Percentiles rank a stretch among this genome's conserved stretches.
These are phyloP conservation scores for Vanacampus margaritifer DNA, from an alignment of 2,113 vertebrate species.

Conservation along the genomic window DNA sequence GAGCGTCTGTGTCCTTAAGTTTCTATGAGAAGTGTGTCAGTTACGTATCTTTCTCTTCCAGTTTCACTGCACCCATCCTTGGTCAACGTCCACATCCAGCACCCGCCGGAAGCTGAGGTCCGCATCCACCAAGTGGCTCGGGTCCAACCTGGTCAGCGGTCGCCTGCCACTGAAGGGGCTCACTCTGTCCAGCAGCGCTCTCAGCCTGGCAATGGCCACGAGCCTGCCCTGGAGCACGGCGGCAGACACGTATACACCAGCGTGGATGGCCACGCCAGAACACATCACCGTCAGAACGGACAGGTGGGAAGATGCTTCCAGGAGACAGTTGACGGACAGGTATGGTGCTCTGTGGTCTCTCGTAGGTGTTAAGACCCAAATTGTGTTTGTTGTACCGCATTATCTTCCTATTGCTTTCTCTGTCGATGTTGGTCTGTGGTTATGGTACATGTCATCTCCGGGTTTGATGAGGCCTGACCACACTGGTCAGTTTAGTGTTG, in stretches of 20 bases:
- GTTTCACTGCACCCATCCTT: conserved; percentile 73
- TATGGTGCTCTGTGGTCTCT: conserved; percentile 42
- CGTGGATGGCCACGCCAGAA: conserved; percentile 33
- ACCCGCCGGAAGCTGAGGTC: conserved; percentile 72
- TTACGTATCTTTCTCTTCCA: conserved; percentile 29
- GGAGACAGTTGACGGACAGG: conserved; percentile 84
- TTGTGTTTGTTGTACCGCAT: conserved; percentile 18
- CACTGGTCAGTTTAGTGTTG: conserved; percentile 38
- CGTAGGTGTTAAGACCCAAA: conserved; percentile 14
- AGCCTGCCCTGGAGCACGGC: conserved; percentile 37
- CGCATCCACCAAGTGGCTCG: conserved; percentile 76
- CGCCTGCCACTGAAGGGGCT: conserved; percentile 64
- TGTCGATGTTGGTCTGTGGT: conserved; percentile 26
- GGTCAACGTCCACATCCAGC: conserved; percentile 78
- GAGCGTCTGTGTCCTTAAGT: too few species aligned
- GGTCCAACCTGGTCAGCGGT: conserved; percentile 65
- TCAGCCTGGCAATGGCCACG: conserved; percentile 57
- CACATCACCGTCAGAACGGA: conserved; percentile 50
- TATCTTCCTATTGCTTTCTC: conserved; percentile 9
- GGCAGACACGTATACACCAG: conserved; percentile 49
- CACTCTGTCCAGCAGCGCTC: conserved; percentile 77
- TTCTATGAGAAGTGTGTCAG: background rate
- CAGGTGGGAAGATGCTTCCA: conserved; percentile 86
- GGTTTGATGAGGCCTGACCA: conserved; percentile 41
- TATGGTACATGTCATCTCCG: conserved; percentile 36